Percentiles rank a stretch among this genome's conserved stretches.
These are phyloP conservation scores for Loriculus beryllinus DNA, from an alignment of 2,797 vertebrate species.

Conservation along the genomic window DNA sequence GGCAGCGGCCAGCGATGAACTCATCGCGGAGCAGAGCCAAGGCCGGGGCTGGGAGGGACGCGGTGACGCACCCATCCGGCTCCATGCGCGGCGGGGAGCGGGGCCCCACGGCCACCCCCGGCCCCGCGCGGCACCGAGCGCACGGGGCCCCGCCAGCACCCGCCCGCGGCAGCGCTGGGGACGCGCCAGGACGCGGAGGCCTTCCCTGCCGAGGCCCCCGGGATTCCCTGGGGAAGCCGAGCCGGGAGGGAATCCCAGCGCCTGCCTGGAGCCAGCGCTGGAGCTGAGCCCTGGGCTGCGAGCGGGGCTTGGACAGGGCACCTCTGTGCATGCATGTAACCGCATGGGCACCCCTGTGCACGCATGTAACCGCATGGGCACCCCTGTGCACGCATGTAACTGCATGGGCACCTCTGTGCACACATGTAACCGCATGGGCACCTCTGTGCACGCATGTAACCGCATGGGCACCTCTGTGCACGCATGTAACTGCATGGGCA, in stretches of 20 bases:
- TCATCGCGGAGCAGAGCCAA: not conserved
- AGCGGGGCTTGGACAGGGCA: not conserved
- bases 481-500: too few relatives aligned
- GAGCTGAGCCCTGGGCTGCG: not conserved
- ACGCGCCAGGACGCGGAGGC: not conserved
- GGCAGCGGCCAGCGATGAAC: not conserved
- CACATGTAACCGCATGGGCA: too few relatives aligned
- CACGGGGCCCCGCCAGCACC: fast-evolving
- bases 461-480: too few relatives aligned
- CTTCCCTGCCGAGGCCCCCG: not conserved
- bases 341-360: too few relatives aligned
- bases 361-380: too few relatives aligned
- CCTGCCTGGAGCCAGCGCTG: slow-evolving; percentile 37
- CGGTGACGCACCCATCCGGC: not conserved
- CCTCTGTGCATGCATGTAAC: too few relatives aligned
- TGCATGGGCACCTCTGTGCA: too few relatives aligned
- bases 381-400: too few relatives aligned
- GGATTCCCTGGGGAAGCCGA: slow-evolving; percentile 51
- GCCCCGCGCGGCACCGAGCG: fast-evolving
- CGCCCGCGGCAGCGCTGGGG: not conserved
- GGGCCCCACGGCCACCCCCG: not conserved
- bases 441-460: too few relatives aligned
- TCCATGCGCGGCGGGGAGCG: not conserved
- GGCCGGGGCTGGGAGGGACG: not conserved
- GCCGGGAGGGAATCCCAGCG: slow-evolving; percentile 11